Base-by-base conservation (phyloP, 2,113 vertebrate species). In the Corythaixoides concolor region DNA sequence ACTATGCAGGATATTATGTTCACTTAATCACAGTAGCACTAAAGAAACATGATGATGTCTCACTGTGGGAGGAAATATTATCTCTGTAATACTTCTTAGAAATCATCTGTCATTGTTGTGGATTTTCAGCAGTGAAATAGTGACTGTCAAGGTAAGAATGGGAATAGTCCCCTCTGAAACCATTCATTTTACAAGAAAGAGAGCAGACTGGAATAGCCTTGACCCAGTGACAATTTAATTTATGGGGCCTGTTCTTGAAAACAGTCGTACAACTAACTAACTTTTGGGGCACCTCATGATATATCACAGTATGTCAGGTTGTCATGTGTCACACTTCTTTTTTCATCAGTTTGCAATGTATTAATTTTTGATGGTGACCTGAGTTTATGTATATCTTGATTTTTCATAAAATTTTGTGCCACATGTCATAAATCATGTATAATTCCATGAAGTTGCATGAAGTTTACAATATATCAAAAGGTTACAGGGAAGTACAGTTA, bases 41-140 rank as follows among this genome's bases (percentile, higher is more conserved):
- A 60, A 96, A 97, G 82, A 90, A 89, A 84, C 26, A 13, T 70
- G 68, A 89, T 77, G 83, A 82, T 89, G 52, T 90, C 66, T 96
- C 79, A 66, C 79, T 1, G 5, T 87, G 39, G 59, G 88, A 93
- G 45, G 59, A 94, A 91, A 88, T 19, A 92, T 95, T 96, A 58
- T 77, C 69, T 90, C 69, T 90, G 18, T 37, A 72, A 89, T 75
- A 26, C 23, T 89, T 92, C 81, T 88, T 78, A 89, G 70, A 95
- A 95, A 91, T 41, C 16, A 1, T 91, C 69, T 85, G 72, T 88
- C 76, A 60, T 63, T 88, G 45, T 79, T 78, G 87, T 53, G 27
- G 63, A 74, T 67, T 88, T 81, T 94, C 67, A 59, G 62, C 55
- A 66, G 30, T 60, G 63, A 93, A 93, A 87, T 16, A 89, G 26